Conservation (phyloP, 2,797 vertebrate species). For the Sylvia borin region DNA sequence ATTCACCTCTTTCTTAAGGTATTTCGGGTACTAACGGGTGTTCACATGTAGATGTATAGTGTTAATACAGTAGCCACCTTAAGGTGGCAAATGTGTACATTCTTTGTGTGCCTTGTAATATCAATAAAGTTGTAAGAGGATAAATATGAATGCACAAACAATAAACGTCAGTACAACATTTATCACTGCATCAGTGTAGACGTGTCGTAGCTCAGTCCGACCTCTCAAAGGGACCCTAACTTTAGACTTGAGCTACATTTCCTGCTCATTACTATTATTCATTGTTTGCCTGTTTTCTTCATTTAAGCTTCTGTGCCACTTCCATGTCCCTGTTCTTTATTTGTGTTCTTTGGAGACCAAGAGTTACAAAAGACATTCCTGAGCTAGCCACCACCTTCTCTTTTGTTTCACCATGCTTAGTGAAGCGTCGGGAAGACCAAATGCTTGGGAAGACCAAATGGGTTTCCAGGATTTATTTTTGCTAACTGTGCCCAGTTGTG, state of each 20-base stretch:
- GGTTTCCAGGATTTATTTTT: neutral
- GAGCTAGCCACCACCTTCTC: neutral
- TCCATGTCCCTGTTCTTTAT: neutral
- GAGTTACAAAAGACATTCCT: neutral
- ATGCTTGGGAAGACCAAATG: neutral
- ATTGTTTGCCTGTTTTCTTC: neutral
- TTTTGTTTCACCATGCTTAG: neutral
- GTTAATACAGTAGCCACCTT: no score
- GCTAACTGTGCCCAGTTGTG: neutral
- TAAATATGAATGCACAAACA: no score
- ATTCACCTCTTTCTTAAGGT: no score
- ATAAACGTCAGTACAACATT: no score
- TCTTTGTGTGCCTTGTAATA: no score
- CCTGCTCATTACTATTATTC: neutral
- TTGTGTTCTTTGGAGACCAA: neutral
- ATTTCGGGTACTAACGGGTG: no score
- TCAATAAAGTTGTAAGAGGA: no score
- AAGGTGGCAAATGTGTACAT: no score
- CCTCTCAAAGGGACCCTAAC: no score
- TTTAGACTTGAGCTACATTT: neutral
- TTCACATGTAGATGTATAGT: no score
- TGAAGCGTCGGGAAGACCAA: neutral
- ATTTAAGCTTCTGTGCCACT: neutral
- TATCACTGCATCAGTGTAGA: no score
- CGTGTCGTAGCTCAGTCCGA: no score